Evolutionary conservation across 2,888 invertebrate species (phyloP).

Genomic region (Apantesis nais): DNA sequence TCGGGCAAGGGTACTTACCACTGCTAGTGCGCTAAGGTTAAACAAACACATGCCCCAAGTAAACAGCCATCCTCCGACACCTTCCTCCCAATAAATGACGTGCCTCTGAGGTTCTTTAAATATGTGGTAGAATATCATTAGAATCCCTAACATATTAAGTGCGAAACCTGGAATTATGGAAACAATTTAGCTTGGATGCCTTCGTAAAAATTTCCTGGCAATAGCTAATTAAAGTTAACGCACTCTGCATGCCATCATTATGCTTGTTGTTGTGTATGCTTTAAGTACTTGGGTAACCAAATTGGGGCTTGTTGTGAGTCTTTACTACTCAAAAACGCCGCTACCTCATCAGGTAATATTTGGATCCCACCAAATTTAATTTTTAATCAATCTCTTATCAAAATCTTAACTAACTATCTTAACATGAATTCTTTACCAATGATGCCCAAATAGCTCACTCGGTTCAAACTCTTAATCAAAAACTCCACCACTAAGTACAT

Average conservation of each 20-base stretch:
- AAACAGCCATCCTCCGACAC: slow-evolving; percentile 10
- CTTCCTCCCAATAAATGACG: not conserved
- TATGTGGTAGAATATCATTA: slow-evolving; percentile 27
- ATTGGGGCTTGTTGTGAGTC: not conserved
- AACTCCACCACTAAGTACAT: slow-evolving; percentile 11
- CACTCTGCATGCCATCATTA: not conserved
- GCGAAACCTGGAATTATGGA: slow-evolving; percentile 24
- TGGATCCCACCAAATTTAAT: too few relatives aligned
- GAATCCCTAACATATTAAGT: slow-evolving; percentile 25
- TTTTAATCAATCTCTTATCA: not conserved
- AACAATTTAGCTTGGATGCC: not conserved
- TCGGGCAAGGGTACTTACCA: slow-evolving; percentile 28
- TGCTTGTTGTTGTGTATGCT: too few relatives aligned
- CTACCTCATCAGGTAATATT: too few relatives aligned
- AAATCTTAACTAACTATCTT: too few relatives aligned
- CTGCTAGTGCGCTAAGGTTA: slow-evolving; percentile 33
- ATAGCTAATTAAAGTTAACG: not conserved
- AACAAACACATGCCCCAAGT: slow-evolving; percentile 29
- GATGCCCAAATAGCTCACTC: slow-evolving; percentile 17
- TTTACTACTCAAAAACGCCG: too few relatives aligned
- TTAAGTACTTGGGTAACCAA: too few relatives aligned
- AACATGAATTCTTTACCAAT: slow-evolving; percentile 12
- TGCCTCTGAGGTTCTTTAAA: slow-evolving; percentile 15
- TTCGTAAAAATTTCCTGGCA: not conserved
- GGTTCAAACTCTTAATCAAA: slow-evolving; percentile 15